Evolutionary conservation across 35 echinoderm and acorn worm species (phyloP).

Genomic region (Eucidaris tribuloides): DNA sequence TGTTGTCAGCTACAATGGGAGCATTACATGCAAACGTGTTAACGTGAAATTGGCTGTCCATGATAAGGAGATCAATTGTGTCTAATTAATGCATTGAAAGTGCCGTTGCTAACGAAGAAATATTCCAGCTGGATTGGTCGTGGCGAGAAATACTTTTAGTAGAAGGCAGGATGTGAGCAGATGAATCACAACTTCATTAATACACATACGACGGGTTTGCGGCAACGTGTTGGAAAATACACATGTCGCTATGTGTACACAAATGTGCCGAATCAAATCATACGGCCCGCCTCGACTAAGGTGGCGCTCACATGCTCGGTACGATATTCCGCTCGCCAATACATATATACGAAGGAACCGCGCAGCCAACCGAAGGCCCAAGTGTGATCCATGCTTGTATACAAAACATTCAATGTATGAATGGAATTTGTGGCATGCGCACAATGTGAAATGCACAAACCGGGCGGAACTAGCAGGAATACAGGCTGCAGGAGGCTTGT

Average conservation of each 20-base stretch:
- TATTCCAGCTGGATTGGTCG: neutral
- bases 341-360: neutral
- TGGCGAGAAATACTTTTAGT: neutral
- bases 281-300: neutral
- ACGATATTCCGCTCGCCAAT: neutral
- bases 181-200: neutral
- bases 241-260: neutral
- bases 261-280: neutral
- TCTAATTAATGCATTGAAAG: neutral
- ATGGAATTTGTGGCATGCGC: constrained; percentile 33
- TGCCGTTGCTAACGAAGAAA: neutral
- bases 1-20: neutral
- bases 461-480: too few species aligned
- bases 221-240: neutral
- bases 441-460: constrained; percentile 21
- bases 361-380: neutral
- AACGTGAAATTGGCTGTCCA: neutral
- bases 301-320: neutral
- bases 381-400: neutral
- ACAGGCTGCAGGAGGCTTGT: too few species aligned
- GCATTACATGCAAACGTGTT: neutral
- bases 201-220: neutral
- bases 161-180: neutral
- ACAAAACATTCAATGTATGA: constrained; percentile 26
- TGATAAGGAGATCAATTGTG: neutral